Evolutionary conservation across 2,113 vertebrate species (phyloP).

Genomic region (Synchiropus splendidus): DNA sequence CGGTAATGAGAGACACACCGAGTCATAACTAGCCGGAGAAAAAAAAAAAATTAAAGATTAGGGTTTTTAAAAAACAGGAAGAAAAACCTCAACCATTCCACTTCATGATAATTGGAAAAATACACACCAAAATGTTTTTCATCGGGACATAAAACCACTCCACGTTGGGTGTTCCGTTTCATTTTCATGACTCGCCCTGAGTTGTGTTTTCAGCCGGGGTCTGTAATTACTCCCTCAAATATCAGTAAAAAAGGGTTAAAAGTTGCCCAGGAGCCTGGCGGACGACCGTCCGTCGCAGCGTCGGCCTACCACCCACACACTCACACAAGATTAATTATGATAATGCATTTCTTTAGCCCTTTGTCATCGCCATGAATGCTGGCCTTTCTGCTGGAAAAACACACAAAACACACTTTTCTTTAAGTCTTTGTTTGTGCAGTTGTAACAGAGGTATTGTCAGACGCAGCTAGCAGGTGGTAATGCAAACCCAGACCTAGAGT

Average conservation of each 20-base stretch:
- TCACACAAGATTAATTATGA: constrained; percentile 92
- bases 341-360: constrained; percentile 90
- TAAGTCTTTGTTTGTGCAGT: constrained; percentile 80
- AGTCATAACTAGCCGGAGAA: background rate
- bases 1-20: too few relatives aligned
- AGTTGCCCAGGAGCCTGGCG: constrained; percentile 11
- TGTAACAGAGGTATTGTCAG: constrained; percentile 83
- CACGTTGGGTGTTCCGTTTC: constrained; percentile 3
- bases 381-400: constrained; percentile 69
- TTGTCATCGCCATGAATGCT: constrained; percentile 90
- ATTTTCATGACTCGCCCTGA: constrained; percentile 4
- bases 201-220: background rate
- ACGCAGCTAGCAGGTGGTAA: constrained; percentile 83
- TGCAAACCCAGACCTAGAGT: constrained; percentile 73
- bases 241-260: constrained; percentile 18
- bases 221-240: constrained; percentile 24
- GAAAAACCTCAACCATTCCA: constrained; percentile 1
- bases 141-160: constrained; percentile 4
- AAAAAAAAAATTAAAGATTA: constrained; percentile 11
- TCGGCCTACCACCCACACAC: constrained; percentile 81
- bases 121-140: constrained; percentile 3
- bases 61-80: too few relatives aligned
- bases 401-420: constrained; percentile 74
- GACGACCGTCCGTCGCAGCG: constrained; percentile 43
- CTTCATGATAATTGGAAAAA: constrained; percentile 1